Base-by-base conservation (phyloP, 1,140 invertebrate genomes). In the Eubasilissa regina region DNA sequence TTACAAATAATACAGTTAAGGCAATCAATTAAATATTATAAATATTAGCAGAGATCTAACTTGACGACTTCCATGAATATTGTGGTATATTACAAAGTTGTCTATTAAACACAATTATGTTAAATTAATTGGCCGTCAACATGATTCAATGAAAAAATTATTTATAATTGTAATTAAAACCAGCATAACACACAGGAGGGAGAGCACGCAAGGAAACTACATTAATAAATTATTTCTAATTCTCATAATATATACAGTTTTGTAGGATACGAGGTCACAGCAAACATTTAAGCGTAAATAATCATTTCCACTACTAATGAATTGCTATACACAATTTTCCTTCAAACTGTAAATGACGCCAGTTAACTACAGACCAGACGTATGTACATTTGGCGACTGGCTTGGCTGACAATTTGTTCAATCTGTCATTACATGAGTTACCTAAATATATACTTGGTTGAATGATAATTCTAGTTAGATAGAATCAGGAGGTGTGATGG, bases 401-500 rank as follows among this genome's bases (percentile, higher is more conserved):
- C n/a, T 13, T 51, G n/a, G 48, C 11, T 51, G 9, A 3, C 11
- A 51, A 51, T 13, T 51, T 51, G n/a, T 51, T 51, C 11, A 51
- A 51, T 13, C 48, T 51, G n/a, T 12, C 48, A 15, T 12, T 51
- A 51, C 48, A 51, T 12, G 48, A 51, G 8, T 51, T 51, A 13
- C 1, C 48, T 51, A 1, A 13, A 51, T 51, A 3, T 51, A 8
- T n/a, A 51, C 25, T 35, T 6, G 25, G 25, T 35, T 6, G n/a
- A 51, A 51, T 51, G 11, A 51, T 51, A 51, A 51, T 13, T 51
- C 1, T 13, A 48, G 35, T 78, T 74, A 84, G n/a, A 81, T 83
- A n/a, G 86, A 82, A 62, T 86, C 84, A 10, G 90, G 89, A 10
- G 90, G 86, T 7, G 86, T 85, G 11, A 89, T 87, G 0, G 88